These are phyloP conservation scores for Coleophora deauratella DNA, from an alignment of 2,888 invertebrate species.

Conservation along the genomic window DNA sequence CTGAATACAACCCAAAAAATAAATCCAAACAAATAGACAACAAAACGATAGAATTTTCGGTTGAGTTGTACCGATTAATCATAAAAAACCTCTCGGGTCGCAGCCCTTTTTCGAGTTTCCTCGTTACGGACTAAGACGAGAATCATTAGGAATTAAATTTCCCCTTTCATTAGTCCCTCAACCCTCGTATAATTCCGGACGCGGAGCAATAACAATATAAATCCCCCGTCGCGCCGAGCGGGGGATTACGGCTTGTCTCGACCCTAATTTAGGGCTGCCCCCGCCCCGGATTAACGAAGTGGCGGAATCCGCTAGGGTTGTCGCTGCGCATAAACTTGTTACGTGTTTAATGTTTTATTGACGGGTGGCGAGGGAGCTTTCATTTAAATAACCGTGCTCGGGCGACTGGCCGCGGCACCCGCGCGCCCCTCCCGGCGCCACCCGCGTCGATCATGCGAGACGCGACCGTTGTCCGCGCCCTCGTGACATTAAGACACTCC, in stretches of 20 bases:
- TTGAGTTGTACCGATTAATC: constrained; percentile 58
- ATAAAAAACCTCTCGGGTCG: constrained; percentile 63
- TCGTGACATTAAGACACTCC: constrained; percentile 8
- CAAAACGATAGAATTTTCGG: constrained; percentile 53
- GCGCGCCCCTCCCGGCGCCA: constrained; percentile 28
- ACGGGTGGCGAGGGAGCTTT: constrained; percentile 68
- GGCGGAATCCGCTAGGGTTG: constrained; percentile 74
- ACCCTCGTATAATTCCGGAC: constrained; percentile 75
- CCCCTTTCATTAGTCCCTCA: constrained; percentile 75
- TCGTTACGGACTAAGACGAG: constrained; percentile 74
- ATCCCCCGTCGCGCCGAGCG: constrained; percentile 74
- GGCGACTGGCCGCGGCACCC: constrained; percentile 27
- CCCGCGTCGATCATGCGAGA: constrained; percentile 18
- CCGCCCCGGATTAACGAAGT: constrained; percentile 74
- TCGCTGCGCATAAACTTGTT: constrained; percentile 72
- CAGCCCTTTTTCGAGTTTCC: constrained; percentile 72
- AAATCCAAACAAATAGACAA: constrained; percentile 41
- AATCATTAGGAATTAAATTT: constrained; percentile 76
- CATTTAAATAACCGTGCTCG: constrained; percentile 63
- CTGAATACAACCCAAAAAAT: constrained; percentile 42
- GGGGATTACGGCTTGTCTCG: constrained; percentile 75
- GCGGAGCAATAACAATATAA: constrained; percentile 75
- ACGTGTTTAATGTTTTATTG: constrained; percentile 75
- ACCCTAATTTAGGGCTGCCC: constrained; percentile 75
- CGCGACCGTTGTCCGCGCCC: constrained; percentile 14